phyloP scores from a whole-genome alignment of 2,797 vertebrate genomes.

The Rousettus madagascariensis region DNA sequence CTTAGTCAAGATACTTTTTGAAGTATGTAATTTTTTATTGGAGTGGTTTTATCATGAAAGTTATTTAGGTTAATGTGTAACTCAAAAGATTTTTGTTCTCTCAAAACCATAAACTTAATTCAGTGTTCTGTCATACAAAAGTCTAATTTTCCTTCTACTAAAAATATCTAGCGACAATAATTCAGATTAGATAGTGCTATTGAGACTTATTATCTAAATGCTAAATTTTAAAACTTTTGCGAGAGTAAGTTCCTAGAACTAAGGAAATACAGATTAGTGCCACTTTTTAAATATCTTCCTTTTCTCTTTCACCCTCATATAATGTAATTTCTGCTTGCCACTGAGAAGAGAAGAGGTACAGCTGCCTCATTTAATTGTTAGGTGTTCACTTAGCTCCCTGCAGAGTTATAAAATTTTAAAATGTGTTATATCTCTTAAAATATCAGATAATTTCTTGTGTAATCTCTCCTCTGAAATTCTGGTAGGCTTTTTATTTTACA shows the following conservation, averaged over 20 bases:
- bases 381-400: not conserved
- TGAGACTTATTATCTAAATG: not conserved
- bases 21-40: not conserved
- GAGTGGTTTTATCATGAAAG: not conserved
- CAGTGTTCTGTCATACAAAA: not conserved
- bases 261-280: not conserved
- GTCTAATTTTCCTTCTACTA: not conserved
- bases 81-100: conserved; percentile 33
- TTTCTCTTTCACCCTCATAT: not conserved
- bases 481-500: not conserved
- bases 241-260: not conserved
- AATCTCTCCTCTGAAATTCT: not conserved
- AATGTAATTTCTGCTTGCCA: not conserved
- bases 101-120: conserved; percentile 39
- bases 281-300: not conserved
- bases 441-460: not conserved
- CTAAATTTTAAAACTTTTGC: not conserved
- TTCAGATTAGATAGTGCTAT: not conserved
- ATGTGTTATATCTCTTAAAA: not conserved
- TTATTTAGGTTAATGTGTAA: not conserved
- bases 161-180: not conserved
- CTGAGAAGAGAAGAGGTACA: not conserved
- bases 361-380: not conserved
- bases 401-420: not conserved
- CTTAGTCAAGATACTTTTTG: not conserved